Base-by-base conservation (phyloP, 1,140 invertebrate genomes). In the Drosophila tani region DNA sequence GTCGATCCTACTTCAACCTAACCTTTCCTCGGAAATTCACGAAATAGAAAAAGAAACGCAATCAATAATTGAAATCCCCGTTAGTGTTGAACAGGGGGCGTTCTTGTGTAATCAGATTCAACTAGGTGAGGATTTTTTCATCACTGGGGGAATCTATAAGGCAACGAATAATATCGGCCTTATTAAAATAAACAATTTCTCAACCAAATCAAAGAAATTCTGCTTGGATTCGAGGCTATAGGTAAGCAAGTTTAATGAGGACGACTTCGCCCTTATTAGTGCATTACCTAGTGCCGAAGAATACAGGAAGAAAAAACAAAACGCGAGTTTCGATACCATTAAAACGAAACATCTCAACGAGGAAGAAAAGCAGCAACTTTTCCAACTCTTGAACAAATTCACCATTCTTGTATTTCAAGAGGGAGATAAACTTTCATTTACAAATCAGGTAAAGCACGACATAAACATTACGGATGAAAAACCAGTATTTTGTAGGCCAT, bases 391-490 rank as follows among this genome's bases (percentile, higher is more conserved):
- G 7, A 17, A n/a, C 27, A 29, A 51, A 12, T 51, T 32, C n/a
- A 15, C 49, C 3, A 27, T 4, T 17, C 12, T 51, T 9, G 24
- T 51, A 5, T 17, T 29, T 51, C 11, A 9, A 27, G 15, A 50
- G 8, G 49, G 49, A n/a, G 49, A 29, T 15, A 29, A 50, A 50
- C 27, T 50, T 24, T 27, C 45, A 12, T 46, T 46, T 19, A 32
- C 49, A 15, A 51, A 51, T 17, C 45, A 45, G 78, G 79, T n/a
- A 19, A 27, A 56, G 75, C 70, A 35, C 11, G 32, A 12, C 32
- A 35, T 35, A 35, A 35, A 12, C 11, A 12, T 35, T 11, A 68
- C 51, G 4, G n/a, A 53, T 2, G 63, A 57, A 2, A 84, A 86
- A 75, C 73, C 70, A 27, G 9, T 35, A 35, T 35, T 35, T 35